These are phyloP conservation scores for Rhinoderma darwinii DNA, from an alignment of 2,113 vertebrate species.

Conservation along the genomic window DNA sequence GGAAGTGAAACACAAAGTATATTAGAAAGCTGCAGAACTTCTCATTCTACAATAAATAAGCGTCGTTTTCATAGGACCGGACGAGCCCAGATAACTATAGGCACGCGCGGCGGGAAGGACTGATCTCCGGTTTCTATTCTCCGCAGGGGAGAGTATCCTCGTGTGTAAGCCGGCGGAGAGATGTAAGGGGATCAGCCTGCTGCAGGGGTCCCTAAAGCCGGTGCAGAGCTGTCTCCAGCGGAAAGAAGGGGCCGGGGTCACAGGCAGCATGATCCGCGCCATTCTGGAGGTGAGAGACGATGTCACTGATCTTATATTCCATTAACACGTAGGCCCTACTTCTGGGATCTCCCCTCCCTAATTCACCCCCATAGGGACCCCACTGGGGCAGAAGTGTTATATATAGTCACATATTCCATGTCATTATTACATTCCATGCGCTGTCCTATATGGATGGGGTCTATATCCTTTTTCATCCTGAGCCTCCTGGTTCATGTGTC, in stretches of 20 bases:
- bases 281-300: conserved; percentile 85
- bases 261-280: conserved; percentile 92
- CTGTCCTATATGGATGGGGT: background rate
- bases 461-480: background rate
- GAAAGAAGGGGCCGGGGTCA: conserved; percentile 82
- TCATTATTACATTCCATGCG: background rate
- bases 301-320: no score
- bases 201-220: conserved; percentile 86
- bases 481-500: background rate
- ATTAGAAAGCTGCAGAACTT: background rate
- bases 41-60: background rate
- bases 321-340: no score
- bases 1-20: no score
- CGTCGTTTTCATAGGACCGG: background rate
- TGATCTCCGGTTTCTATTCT: background rate
- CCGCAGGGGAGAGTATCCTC: conserved; percentile 91
- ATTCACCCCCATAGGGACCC: no score
- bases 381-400: no score
- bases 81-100: no score
- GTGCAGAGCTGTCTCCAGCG: conserved; percentile 88
- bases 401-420: no score
- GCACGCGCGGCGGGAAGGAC: no score
- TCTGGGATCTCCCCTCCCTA: no score
- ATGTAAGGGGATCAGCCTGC: conserved; percentile 84
- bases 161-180: conserved; percentile 91